Base-by-base conservation (phyloP, 2,113 vertebrate genomes). In the Cynocephalus volans region DNA sequence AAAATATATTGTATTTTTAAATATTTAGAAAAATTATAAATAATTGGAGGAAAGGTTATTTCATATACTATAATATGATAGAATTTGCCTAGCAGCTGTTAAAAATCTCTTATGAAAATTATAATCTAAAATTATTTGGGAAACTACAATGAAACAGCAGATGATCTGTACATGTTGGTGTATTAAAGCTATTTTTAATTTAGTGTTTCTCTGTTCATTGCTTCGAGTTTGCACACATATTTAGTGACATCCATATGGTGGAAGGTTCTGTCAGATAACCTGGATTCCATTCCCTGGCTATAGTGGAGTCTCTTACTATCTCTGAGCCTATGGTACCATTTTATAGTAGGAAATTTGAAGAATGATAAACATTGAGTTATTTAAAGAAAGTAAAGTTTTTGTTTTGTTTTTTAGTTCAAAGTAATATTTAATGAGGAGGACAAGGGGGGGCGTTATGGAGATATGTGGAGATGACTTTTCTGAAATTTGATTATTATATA, bases 61-160 rank as follows among this genome's bases (percentile, higher is more conserved):
- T 89, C 54, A 92, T 72, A 95, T 62, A 52, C 36, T 90, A 97
- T n/a, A n/a, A 65, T 77, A 36, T 70, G 52, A 65, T 70, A 41
- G 23, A 65, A 92, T 93, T 80, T 92, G 21, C 24, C 24, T 81
- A n/a, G 10, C 3, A 96, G 77, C 67, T 92, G 54, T 90, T 93
- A n/a, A 88, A 92, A 93, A 94, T 94, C 48, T 19, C 33, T 91
- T 96, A 48, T 93, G 87, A 93, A 97, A 96, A 69, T 91, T 83
- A 33, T 50, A 9, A 54, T 81, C 14, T 94, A 92, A 92, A 90
- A 80, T 84, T 69, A 91, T 45, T 96, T 87, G 84, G 54, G 31
- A 95, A 96, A 83, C 41, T 87, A 50, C 33, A 85, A 26, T 82
- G 60, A 80, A 77, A 69, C 11, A 67, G 70, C 73, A 67, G 73